Evolutionary conservation across 2,888 invertebrate species (phyloP), one percentile per base, ranked within the genome.

Genomic region (Coelogynopora nodosa): DNA sequence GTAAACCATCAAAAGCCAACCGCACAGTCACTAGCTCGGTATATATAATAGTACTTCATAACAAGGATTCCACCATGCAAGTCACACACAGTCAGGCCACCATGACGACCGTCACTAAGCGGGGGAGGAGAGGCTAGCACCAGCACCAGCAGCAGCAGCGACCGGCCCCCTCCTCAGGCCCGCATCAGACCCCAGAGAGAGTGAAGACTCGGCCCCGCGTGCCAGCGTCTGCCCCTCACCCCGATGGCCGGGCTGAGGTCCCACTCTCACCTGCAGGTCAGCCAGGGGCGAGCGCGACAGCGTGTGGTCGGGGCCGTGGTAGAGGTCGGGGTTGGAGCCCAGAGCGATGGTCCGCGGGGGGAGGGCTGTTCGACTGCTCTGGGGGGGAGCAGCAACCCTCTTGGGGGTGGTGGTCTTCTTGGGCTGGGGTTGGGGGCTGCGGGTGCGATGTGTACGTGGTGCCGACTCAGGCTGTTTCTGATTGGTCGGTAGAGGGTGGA

Each of bases 251-350:
- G 23, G 18, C 5, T 2, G 23, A 74, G 74, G 74, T 10, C 74
- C 74, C 74, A 13, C 23, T 13, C 27, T 74, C 23, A 13, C 18
- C 2, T 23, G 18, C 74, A 13, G 18, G 5, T 49, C 49, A 18
- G 18, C 18, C 74, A 74, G 27, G 2, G 74, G 74, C 5, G 74
- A 74, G 23, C 74, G 74, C n/a, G n/a, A n/a, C 2, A 74, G 74
- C 5, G 18, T 74, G 74, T 10, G 5, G 74, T 74, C 74, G 74
- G 74, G 74, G 5, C 74, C 74, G 74, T 5, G 5, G 74, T 74
- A 74, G 23, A 74, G 74, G 74, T 74, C 74, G 23, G 74, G 74
- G 74, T 74, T 74, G 18, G 74, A 74, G 74, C 74, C 74, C 23
- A 26, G 2, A 74, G 74, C 74, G 5, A 74, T 74, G 2, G 10